Evolutionary conservation across 2,888 invertebrate genomes (phyloP).

Genomic region (Phortica okadai): DNA sequence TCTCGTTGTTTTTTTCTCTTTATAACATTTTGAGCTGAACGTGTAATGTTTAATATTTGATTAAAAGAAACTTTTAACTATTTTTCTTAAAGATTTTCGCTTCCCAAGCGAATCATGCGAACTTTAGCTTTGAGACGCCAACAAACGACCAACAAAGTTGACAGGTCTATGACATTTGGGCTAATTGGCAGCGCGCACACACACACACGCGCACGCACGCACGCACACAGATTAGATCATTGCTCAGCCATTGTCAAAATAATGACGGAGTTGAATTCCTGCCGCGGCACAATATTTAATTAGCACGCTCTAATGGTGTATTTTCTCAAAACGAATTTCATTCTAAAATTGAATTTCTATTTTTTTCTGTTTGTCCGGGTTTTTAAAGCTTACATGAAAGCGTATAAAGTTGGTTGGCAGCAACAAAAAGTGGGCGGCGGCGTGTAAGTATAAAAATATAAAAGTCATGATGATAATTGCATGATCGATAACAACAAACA

Average conservation of each 20-base stretch:
- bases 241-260: conserved; percentile 62
- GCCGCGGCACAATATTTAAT: conserved; percentile 58
- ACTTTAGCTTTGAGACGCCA: not conserved
- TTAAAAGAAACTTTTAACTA: no score
- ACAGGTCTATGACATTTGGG: conserved; percentile 3
- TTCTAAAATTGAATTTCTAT: no score
- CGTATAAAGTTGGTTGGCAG: not conserved
- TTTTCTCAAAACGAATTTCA: no score
- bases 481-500: conserved; percentile 29
- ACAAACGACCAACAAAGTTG: not conserved
- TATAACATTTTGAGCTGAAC: no score
- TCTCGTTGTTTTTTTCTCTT: no score
- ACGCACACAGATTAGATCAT: not conserved
- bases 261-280: conserved; percentile 57
- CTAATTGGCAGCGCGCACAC: conserved; percentile 9
- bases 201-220: conserved; percentile 13
- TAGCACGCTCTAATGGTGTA: conserved; percentile 52
- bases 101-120: no score
- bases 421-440: not conserved
- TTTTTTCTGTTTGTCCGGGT: no score
- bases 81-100: no score
- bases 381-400: not conserved
- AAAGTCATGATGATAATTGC: conserved; percentile 63
- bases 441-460: not conserved
- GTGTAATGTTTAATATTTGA: no score